A percentile compares a stretch with the other conserved stretches of the same genome.
These are phyloP conservation scores for Amazona guildingii DNA, from an alignment of 2,113 vertebrate genomes.

Conservation along the genomic window DNA sequence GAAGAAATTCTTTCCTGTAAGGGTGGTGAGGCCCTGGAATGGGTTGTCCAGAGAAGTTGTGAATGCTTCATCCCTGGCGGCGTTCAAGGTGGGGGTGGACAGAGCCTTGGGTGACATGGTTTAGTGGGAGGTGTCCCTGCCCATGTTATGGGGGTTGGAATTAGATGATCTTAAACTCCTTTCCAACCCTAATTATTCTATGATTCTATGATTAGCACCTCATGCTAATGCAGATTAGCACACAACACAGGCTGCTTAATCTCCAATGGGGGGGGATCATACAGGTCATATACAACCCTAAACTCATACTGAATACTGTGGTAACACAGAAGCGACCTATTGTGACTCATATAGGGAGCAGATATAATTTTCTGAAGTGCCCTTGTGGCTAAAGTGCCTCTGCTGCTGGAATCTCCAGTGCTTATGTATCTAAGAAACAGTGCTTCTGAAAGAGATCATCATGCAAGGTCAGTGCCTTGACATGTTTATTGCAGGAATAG, in stretches of 20 bases:
- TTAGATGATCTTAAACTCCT: no score
- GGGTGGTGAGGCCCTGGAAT: no score
- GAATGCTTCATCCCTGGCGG: no score
- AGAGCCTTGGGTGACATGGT: no score
- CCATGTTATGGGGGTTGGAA: no score
- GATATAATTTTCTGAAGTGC: not conserved
- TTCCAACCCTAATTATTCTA: no score
- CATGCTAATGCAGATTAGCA: not conserved
- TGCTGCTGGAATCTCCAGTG: not conserved
- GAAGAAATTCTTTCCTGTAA: no score
- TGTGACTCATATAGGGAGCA: not conserved
- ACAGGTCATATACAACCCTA: not conserved
- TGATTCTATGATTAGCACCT: not conserved
- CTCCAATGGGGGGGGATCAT: not conserved
- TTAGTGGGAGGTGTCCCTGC: no score
- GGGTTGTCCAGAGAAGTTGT: no score
- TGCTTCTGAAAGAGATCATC: not conserved
- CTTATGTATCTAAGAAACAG: not conserved
- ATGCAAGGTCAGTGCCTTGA: not conserved
- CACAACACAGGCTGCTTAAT: not conserved
- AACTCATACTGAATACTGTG: not conserved
- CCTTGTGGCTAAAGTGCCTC: not conserved
- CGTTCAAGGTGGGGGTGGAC: no score
- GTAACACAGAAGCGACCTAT: not conserved
- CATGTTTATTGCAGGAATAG: not conserved